Evolutionary conservation across 2,797 vertebrate species (phyloP).

Genomic region (Urosaurus nigricauda): DNA sequence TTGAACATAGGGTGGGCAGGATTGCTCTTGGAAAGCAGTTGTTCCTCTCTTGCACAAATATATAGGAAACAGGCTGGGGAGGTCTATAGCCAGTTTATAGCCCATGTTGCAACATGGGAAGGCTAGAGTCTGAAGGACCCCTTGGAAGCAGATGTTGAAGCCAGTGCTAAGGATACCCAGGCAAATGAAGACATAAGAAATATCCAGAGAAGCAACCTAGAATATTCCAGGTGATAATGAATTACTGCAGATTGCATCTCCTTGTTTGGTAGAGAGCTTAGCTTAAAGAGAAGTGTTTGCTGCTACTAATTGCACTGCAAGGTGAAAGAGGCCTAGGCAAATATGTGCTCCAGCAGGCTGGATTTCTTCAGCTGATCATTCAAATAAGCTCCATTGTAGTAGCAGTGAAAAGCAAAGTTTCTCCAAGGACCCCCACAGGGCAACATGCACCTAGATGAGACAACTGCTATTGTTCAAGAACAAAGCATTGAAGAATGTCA

Average conservation of each 20-base stretch:
- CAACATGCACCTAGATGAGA: constrained; percentile 42
- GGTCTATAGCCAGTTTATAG: not conserved
- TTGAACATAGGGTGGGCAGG: not conserved
- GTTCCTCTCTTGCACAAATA: not conserved
- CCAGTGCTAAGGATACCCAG: constrained; percentile 25
- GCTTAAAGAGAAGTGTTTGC: constrained; percentile 48
- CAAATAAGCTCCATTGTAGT: constrained; percentile 55
- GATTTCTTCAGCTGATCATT: constrained; percentile 52
- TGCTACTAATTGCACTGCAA: constrained; percentile 54
- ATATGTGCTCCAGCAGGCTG: not conserved
- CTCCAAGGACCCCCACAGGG: constrained; percentile 51
- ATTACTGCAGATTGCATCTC: constrained; percentile 43
- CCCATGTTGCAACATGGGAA: constrained; percentile 35
- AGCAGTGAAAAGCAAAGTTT: constrained; percentile 45
- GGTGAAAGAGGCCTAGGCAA: constrained; percentile 56
- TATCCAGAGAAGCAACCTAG: constrained; percentile 1
- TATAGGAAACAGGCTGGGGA: not conserved
- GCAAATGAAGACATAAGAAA: constrained; percentile 53
- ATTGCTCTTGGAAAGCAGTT: not conserved
- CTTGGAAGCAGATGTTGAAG: constrained; percentile 43
- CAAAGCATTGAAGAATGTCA: constrained; percentile 63
- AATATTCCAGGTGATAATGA: constrained; percentile 52
- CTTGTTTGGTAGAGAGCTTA: constrained; percentile 37
- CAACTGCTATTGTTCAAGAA: constrained; percentile 56
- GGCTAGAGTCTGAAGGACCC: not conserved